Evolutionary conservation across 2,113 vertebrate genomes (phyloP).

Genomic region (Diadophis punctatus): DNA sequence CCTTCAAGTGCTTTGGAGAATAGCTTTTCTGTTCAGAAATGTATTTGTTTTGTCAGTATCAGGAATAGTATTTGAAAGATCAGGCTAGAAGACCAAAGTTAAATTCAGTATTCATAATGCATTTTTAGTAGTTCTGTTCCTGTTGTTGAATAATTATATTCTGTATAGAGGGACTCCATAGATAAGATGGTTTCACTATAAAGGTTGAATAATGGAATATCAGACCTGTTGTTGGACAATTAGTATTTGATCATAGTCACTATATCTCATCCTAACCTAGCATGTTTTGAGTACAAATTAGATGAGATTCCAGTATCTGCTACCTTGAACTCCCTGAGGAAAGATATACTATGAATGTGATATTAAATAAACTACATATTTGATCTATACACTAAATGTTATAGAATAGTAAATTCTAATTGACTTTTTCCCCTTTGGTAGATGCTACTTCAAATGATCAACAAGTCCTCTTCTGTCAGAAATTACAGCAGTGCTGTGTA

Average conservation of each 20-base stretch:
- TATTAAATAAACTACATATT: not conserved
- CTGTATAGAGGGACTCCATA: not conserved
- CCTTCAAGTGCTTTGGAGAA: too few species aligned
- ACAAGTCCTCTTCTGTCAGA: slow-evolving; percentile 93
- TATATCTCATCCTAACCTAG: not conserved
- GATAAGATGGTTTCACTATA: not conserved
- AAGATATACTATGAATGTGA: not conserved
- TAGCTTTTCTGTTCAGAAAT: not conserved
- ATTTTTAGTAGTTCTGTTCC: not conserved
- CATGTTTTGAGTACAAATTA: not conserved
- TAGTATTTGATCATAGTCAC: not conserved
- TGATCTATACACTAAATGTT: not conserved
- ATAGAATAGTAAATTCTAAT: not conserved
- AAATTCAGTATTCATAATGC: not conserved
- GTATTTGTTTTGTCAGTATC: not conserved
- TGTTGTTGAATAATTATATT: not conserved
- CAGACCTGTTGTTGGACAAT: too few species aligned
- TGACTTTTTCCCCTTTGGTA: slow-evolving; percentile 61
- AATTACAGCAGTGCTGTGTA: slow-evolving; percentile 94
- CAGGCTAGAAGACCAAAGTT: not conserved
- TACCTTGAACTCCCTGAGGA: not conserved
- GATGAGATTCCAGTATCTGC: not conserved
- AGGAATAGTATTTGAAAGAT: not conserved
- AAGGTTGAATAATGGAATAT: not conserved
- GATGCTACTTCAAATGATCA: slow-evolving; percentile 91